Conservation (phyloP, 2,797 vertebrate species). For the Oophaga sylvatica region DNA sequence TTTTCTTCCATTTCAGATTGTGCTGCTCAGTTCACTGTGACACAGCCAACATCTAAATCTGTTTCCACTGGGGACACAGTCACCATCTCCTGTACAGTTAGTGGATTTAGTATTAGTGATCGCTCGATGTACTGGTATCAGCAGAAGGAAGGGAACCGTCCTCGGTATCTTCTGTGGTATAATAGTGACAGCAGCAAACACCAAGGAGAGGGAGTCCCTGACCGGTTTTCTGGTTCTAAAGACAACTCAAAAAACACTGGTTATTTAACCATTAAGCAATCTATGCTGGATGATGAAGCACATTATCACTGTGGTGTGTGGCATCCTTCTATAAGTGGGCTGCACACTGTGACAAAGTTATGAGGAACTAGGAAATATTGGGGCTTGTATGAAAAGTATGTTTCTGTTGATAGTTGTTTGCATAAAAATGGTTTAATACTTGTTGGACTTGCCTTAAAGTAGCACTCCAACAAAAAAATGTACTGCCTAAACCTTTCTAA, state of each 20-base stretch:
- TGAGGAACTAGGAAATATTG: neutral
- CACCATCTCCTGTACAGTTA: neutral
- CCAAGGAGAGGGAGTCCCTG: slow-evolving; percentile 32
- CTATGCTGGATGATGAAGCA: slow-evolving; percentile 13
- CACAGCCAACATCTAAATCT: neutral
- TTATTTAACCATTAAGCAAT: neutral
- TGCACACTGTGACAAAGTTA: neutral
- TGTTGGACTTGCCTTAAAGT: no score
- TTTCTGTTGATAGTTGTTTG: no score
- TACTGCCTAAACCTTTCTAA: no score
- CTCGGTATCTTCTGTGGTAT: slow-evolving; percentile 6
- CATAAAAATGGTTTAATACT: no score
- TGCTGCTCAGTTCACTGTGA: slow-evolving; percentile 13
- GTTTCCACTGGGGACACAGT: neutral
- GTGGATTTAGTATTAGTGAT: neutral
- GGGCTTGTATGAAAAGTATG: no score
- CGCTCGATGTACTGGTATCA: fast-evolving
- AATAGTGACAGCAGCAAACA: neutral
- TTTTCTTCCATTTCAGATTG: slow-evolving; percentile 15
- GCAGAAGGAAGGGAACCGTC: slow-evolving; percentile 18
- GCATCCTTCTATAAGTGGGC: neutral
- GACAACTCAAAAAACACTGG: neutral
- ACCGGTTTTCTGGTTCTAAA: slow-evolving; percentile 64
- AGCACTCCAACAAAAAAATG: no score
- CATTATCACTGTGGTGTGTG: slow-evolving; percentile 32